Evolutionary conservation across 2,797 vertebrate species (phyloP).

Genomic region (Spheniscus humboldti): DNA sequence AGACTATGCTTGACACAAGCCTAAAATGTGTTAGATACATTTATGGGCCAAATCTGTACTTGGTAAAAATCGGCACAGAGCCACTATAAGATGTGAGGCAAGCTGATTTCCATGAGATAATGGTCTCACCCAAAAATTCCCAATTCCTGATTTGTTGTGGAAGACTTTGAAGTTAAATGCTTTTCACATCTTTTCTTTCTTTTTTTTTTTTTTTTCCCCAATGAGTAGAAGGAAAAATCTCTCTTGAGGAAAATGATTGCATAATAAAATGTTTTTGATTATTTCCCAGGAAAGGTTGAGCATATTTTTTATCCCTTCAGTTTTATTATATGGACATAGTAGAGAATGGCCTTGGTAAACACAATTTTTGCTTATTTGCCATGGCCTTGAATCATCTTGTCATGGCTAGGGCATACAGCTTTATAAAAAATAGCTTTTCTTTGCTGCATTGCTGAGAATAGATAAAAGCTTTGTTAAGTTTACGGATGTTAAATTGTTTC

Average conservation of each 20-base stretch:
- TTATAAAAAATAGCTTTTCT: background rate
- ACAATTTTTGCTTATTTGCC: background rate
- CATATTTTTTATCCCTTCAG: background rate
- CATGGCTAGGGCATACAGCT: background rate
- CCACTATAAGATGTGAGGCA: background rate
- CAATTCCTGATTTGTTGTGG: background rate
- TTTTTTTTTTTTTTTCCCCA: fast-evolving
- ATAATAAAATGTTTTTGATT: background rate
- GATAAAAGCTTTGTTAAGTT: background rate
- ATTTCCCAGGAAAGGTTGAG: background rate
- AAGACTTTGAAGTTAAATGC: background rate
- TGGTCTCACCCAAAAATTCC: background rate
- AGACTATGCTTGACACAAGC: background rate
- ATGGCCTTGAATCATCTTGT: background rate
- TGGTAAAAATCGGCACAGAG: background rate
- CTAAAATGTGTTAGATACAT: background rate
- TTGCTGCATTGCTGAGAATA: background rate
- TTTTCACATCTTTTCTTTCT: background rate
- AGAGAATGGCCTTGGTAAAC: background rate
- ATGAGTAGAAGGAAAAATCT: background rate
- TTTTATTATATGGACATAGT: background rate
- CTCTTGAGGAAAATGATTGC: background rate
- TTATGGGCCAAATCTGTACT: background rate
- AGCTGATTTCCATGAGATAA: background rate
- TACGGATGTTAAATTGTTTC: background rate